Evolutionary conservation across 1,140 invertebrate species (phyloP), one percentile per base, ranked within the genome.

Genomic region (Drosophila nigromelanica): DNA sequence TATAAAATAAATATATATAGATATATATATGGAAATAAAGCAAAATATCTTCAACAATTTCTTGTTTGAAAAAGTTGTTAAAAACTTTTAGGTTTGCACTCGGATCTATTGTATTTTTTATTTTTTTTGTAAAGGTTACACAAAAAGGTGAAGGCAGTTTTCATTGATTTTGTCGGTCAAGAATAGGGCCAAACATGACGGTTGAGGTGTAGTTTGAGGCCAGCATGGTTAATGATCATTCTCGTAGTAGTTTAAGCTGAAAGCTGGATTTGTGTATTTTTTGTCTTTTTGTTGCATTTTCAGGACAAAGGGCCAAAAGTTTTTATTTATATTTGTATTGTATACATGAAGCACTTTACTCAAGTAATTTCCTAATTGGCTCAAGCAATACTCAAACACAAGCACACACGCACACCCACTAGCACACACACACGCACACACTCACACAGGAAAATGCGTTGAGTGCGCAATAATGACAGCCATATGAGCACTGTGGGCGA

Each of bases 291-390:
- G 55, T 48, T 71, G 18, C 18, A 30, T 55, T 45, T 55, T 30
- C 8, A 8, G 21, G 37, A 35, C 30, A 15, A 11, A 15, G 51
- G 30, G 30, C 3, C 18, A 39, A 35, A 61, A 47, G 42, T 78
- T 76, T 35, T 45, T 30, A 18, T 63, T 69, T 69, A 18, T 71
- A 42, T 71, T 71, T 68, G 42, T 64, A 30, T 64, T 74, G 51
- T 73, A 68, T 39, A 50, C 21, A 45, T 37, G 24, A 18, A 68
- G 55, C 80, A 61, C 58, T 82, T 83, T 83, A 61, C 76, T 64
- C 72, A 70, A 85, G 73, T 80, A 83, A 85, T 83, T 85, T 83
- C 60, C 80, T 85, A 83, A 83, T 83, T 83, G 80, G 80, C 70
- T 80, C 60, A 82, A 80, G 61, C 73, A 61, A 52, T 54, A 39